Base-by-base conservation (phyloP, 2,113 vertebrate genomes). In the Rousettus leschenaultii region DNA sequence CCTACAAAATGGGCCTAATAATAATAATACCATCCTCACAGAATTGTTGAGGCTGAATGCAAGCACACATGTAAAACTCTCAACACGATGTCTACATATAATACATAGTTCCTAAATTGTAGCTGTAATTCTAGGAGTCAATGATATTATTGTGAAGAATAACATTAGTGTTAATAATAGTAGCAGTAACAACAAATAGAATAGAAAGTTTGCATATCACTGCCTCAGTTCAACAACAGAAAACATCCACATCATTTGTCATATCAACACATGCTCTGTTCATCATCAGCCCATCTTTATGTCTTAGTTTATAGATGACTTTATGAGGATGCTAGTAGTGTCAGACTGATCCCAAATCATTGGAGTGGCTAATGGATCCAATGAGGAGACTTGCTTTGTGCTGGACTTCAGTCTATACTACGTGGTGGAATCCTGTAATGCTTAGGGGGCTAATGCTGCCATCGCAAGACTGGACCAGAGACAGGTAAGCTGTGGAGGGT, bases 401-500 rank as follows among this genome's bases (percentile, higher is more conserved):
- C 96, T 98, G 95, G 98, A 98, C 43, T 98, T 99, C 97, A 99
- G 97, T 97, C 97, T 98, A 6, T 98, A 99, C 80, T 98, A 98
- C 51, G 97, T 80, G 2, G 98, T 98, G 63, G 98, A 99, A 94
- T 99, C 98, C 91, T 99, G 98, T 84, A 98, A 98, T 61, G 98
- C 97, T 65, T 98, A 98, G 8, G 98, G 98, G 91, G 98, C 98
- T 38, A 99, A 99, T 19, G 98, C 98, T 45, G 97, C 97, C 15
- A 98, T 99, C 91, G 98, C 98, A 85, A 96, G 99, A 97, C 98
- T 98, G 57, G 98, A 99, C 94, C 98, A 99, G 95, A 98, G 98
- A 97, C 97, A 99, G 98, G 98, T 98, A 96, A 98, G 13, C 13
- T 82, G 59, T 55, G 57, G 94, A 94, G 43, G 11, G 33, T 28